Base-by-base conservation (phyloP, 2,797 vertebrate genomes). In the Rhinella marina region DNA sequence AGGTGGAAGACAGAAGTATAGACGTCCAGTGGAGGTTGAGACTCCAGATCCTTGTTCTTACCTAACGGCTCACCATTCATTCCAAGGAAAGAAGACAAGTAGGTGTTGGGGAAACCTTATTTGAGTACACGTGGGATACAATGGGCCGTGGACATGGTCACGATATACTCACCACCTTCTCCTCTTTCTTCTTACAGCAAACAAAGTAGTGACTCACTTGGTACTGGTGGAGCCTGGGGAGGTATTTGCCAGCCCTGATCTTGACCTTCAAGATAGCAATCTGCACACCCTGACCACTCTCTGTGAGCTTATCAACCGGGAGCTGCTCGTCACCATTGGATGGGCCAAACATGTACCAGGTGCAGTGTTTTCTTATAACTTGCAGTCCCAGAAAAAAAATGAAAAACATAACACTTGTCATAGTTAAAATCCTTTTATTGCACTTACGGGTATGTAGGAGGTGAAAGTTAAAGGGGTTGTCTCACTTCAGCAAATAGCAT, bases 261-360 rank as follows among this genome's bases (percentile, higher is more conserved):
- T 92, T 0, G 86, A 80, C 50, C 92, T 92, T 77, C 89, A 90
- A 64, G 93, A 95, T 78, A 64, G 90, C 85, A 92, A 94, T 92
- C 92, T 95, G 77, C 90, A 87, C 88, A 93, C 92, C 2, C 92
- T 96, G 83, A 90, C 95, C 89, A 95, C 95, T 72, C 91, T 96
- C 25, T 95, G 94, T 90, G 95, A 96, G 91, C 94, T 96, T 23
- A 91, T 95, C 84, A 96, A 96, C 92, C 90, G 95, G 1, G 93
- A 96, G 87, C 92, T 96, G 56, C 91, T 96, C 79, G 82, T 95
- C n/a, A 91, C 95, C 91, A 95, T 96, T 73, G 93, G 93, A 88
- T 96, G 95, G 95, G 93, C 94, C 57, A 96, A 96, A 88, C 93
- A 94, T 90, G 95, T 96, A 61, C 95, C 95, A 94, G 95, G 95